These are phyloP conservation scores for Zaprionus inermis DNA, from an alignment of 1,140 invertebrate species.

Conservation along the genomic window DNA sequence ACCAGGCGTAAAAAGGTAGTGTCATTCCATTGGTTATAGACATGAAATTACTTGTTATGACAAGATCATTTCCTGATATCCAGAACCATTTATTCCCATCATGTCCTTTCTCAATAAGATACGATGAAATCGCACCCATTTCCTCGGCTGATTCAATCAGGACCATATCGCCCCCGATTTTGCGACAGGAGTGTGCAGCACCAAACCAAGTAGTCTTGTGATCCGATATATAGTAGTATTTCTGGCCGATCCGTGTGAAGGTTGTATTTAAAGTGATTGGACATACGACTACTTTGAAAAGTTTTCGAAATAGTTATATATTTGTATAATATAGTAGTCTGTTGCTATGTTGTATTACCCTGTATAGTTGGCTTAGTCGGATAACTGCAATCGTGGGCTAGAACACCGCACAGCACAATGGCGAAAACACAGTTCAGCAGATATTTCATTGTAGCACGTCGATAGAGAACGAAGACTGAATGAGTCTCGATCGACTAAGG, in stretches of 20 bases:
- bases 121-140: constrained; percentile 9
- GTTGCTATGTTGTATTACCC: background rate
- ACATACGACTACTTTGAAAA: background rate
- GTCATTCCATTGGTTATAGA: constrained; percentile 27
- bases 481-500: background rate
- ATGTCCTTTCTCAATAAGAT: constrained; percentile 7
- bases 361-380: background rate
- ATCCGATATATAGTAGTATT: constrained; percentile 23
- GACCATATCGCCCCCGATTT: constrained; percentile 15
- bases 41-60: background rate
- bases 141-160: constrained; percentile 25
- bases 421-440: background rate
- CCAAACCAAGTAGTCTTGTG: constrained; percentile 10
- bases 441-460: constrained; percentile 1
- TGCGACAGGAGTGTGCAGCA: constrained; percentile 26
- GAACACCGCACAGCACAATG: background rate
- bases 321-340: background rate
- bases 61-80: constrained; percentile 49
- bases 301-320: background rate
- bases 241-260: constrained; percentile 4
- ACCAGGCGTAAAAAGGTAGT: constrained; percentile 36
- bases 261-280: background rate
- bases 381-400: background rate
- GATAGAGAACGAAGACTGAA: background rate
- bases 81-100: constrained; percentile 14